Conservation (phyloP, 2,888 invertebrate genomes). For the Ashinkailepas kermadecensis region DNA sequence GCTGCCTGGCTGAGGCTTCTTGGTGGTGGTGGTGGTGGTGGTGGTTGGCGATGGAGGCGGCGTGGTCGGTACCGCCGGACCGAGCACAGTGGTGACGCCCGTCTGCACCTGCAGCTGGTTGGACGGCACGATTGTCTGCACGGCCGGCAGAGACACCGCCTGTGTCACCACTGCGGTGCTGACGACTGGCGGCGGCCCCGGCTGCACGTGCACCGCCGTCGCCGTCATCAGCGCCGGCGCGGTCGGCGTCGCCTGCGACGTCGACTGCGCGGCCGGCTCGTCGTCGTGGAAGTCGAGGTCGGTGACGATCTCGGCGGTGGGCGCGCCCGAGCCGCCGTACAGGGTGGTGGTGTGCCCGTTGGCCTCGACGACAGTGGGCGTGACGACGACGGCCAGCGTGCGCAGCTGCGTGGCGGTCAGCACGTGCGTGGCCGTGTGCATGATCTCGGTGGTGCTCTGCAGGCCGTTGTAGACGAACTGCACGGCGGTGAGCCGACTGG, state of each 20-base stretch:
- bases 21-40: background rate
- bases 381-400: conserved; percentile 22
- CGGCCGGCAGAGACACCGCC: no score
- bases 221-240: background rate
- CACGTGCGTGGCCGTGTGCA: background rate
- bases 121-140: background rate
- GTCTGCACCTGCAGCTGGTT: background rate
- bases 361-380: conserved; percentile 14
- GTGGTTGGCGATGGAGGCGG: background rate
- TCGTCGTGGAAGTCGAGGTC: conserved; percentile 21
- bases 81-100: background rate
- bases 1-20: background rate
- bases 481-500: background rate
- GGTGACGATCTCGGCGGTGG: conserved; percentile 20
- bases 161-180: no score
- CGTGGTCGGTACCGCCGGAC: background rate
- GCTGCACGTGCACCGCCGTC: background rate
- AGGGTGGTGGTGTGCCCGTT: conserved; percentile 17
- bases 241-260: background rate
- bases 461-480: conserved; percentile 2
- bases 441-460: background rate
- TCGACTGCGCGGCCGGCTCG: background rate
- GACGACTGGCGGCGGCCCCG: background rate
- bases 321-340: background rate
- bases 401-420: conserved; percentile 18